Evolutionary conservation across 1,140 invertebrate species (phyloP), one percentile per base, ranked within the genome.

Genomic region (Bacillus rossius): DNA sequence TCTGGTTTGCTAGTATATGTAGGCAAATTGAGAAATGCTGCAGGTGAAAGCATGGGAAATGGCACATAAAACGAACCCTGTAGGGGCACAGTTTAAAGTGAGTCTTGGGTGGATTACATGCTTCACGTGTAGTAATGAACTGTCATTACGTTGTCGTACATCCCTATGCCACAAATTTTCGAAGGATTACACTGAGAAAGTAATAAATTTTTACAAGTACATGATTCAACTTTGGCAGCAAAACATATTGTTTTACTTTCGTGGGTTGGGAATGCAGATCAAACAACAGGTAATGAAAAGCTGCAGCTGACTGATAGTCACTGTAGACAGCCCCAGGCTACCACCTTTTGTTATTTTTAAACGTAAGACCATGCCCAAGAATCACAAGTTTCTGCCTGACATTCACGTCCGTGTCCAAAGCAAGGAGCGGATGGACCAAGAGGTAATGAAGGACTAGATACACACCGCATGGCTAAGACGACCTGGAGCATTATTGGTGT

Each of bases 231-330:
- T 38, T 25, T n/a, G 57, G 8, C 41, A 58, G 14, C 26, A 37
- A 17, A 13, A 49, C 38, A n/a, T n/a, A 43, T 38, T 17, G 49
- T 50, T 34, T 42, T 50, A 4, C 10, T 61, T 10, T 40, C 23
- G n/a, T 55, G 59, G 41, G 59, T 61, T 34, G 59, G 56, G 20
- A 61, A 59, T 37, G 59, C 55, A 14, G 56, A 61, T 37, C 20
- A n/a, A n/a, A n/a, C n/a, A n/a, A n/a, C n/a, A n/a, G n/a, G n/a
- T n/a, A n/a, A n/a, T n/a, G n/a, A n/a, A n/a, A n/a, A n/a, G n/a
- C n/a, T n/a, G n/a, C n/a, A n/a, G n/a, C n/a, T n/a, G n/a, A n/a
- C n/a, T 60, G 25, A 17, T 26, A 14, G 38, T 54, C 14, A 55
- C 51, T 16, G 50, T 51, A 41, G 57, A 59, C 19, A 37, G 57